Percentiles rank a stretch among this genome's conserved stretches.
Conservation (phyloP, 2,113 vertebrate species). For the Alexandromys fortis region DNA sequence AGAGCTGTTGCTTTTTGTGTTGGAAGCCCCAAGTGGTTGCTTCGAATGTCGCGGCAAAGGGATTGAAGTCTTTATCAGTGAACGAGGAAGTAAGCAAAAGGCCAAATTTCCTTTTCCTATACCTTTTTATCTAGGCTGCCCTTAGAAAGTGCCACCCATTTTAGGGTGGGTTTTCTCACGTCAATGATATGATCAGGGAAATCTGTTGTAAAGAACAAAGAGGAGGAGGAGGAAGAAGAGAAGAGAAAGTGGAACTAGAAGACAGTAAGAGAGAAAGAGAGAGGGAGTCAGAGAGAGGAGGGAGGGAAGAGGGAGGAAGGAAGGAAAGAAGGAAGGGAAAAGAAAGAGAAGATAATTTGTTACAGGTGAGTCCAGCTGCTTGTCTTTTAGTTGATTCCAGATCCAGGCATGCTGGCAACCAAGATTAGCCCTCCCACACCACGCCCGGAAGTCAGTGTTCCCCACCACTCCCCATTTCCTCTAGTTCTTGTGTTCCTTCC, state of each 20-base stretch:
- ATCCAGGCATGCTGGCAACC: neutral
- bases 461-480: neutral
- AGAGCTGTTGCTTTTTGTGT: neutral
- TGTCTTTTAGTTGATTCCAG: neutral
- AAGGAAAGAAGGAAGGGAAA: neutral
- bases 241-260: neutral
- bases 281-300: neutral
- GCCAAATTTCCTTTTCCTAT: neutral
- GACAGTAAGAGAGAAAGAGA: neutral
- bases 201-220: neutral
- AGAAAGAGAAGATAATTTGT: neutral
- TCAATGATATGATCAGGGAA: neutral
- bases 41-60: neutral
- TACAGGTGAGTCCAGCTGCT: neutral
- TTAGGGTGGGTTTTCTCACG: neutral
- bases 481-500: neutral
- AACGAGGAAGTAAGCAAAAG: neutral
- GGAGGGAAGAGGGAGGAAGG: neutral
- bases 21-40: neutral
- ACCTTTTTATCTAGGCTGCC: neutral
- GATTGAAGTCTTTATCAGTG: neutral
- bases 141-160: neutral
- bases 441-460: neutral
- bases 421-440: neutral
- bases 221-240: neutral